These are phyloP conservation scores for Stomatorhinus walkeri DNA, from an alignment of 2,797 vertebrate genomes.

Conservation along the genomic window DNA sequence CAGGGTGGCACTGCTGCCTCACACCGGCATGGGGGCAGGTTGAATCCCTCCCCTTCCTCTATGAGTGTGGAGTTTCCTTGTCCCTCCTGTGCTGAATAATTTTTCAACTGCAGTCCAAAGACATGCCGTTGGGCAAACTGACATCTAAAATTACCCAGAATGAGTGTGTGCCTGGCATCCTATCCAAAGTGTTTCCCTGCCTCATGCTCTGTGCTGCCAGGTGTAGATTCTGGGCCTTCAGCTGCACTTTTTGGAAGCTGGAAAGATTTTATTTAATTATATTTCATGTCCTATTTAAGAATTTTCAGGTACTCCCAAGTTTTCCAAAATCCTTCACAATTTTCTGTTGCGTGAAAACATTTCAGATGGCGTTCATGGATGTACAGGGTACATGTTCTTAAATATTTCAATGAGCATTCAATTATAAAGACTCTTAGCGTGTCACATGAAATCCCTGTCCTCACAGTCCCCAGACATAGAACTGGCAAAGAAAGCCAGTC, in stretches of 20 bases:
- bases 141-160: neutral
- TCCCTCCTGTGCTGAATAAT: neutral
- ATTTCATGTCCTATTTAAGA: neutral
- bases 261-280: neutral
- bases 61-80: neutral
- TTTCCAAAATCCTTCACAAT: slow-evolving; percentile 17
- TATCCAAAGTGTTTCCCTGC: neutral
- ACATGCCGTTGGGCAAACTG: neutral
- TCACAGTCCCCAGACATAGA: slow-evolving; percentile 32
- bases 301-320: neutral
- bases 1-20: neutral
- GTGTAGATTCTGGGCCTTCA: neutral
- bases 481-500: slow-evolving; percentile 34
- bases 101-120: neutral
- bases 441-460: slow-evolving; percentile 31
- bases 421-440: slow-evolving; percentile 22
- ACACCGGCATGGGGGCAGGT: neutral
- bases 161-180: neutral
- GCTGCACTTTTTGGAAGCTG: neutral
- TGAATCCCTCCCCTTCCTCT: neutral
- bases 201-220: neutral
- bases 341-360: slow-evolving; percentile 32
- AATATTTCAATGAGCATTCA: slow-evolving; percentile 36
- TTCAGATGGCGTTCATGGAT: slow-evolving; percentile 33
- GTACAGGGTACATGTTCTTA: slow-evolving; percentile 36